These are phyloP conservation scores for Aporrectodea caliginosa DNA, from an alignment of 1,140 invertebrate genomes.

Conservation along the genomic window DNA sequence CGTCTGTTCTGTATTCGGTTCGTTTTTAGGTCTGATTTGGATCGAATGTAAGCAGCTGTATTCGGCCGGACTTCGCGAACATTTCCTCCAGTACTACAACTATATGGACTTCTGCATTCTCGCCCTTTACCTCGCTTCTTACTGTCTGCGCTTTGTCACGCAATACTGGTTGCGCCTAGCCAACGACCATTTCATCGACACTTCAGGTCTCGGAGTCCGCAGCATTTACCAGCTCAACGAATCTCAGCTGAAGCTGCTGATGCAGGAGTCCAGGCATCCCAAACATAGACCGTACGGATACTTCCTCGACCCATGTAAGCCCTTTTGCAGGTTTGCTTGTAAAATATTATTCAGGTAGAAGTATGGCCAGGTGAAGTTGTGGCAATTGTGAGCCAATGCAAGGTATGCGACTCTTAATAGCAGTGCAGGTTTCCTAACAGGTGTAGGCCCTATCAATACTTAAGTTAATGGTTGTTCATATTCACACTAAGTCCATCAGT, in stretches of 20 bases:
- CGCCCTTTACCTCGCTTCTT: constrained; percentile 35
- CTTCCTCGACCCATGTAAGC: not conserved
- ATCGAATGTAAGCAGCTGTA: constrained; percentile 27
- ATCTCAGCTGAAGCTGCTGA: not conserved
- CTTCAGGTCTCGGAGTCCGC: not conserved
- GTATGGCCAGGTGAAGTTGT: too few relatives aligned
- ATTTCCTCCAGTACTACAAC: constrained; percentile 34
- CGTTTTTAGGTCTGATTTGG: constrained; percentile 24
- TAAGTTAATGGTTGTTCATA: too few relatives aligned
- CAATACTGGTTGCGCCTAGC: constrained; percentile 19
- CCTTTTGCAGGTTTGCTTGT: too few relatives aligned
- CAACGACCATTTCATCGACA: constrained; percentile 8
- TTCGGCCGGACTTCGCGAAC: constrained; percentile 3
- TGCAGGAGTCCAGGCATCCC: not conserved
- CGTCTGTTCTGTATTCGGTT: too few relatives aligned
- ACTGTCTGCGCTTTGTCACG: constrained; percentile 26
- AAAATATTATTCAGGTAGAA: too few relatives aligned
- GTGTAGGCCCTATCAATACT: too few relatives aligned
- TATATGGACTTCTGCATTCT: constrained; percentile 34
- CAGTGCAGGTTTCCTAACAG: too few relatives aligned
- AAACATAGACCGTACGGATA: not conserved
- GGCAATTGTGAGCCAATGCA: too few relatives aligned
- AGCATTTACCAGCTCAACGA: not conserved
- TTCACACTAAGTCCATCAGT: too few relatives aligned
- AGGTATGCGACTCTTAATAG: too few relatives aligned